phyloP scores from a whole-genome alignment of 2,113 vertebrate genomes.

The Nannobrachium achirus region DNA sequence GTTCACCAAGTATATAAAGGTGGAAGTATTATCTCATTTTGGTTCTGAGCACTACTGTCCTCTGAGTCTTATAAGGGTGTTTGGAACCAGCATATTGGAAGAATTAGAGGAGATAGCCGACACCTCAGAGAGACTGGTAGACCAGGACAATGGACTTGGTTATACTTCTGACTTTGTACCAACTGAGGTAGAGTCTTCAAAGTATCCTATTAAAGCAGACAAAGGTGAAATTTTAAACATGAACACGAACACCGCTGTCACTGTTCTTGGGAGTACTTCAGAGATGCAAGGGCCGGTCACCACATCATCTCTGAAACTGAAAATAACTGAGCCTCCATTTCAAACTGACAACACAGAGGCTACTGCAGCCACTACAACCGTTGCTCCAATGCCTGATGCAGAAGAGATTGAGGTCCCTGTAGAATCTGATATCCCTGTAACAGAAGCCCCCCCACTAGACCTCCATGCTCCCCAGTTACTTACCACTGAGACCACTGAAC shows the following conservation, averaged over 20 bases:
- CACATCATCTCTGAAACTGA: slow-evolving; percentile 25
- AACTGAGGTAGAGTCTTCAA: slow-evolving; percentile 88
- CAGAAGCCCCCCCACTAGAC: slow-evolving; percentile 6
- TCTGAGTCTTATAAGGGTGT: slow-evolving; percentile 96
- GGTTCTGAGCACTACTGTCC: slow-evolving; percentile 98
- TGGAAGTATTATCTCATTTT: slow-evolving; percentile 95
- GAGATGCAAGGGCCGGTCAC: slow-evolving; percentile 70
- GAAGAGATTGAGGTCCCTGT: slow-evolving; percentile 26
- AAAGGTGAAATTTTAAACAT: slow-evolving; percentile 96
- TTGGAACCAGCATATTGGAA: slow-evolving; percentile 99
- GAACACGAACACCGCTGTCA: slow-evolving; percentile 93
- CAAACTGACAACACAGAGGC: slow-evolving; percentile 62
- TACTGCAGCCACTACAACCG: slow-evolving; percentile 11
- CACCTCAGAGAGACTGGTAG: slow-evolving; percentile 86
- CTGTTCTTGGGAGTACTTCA: slow-evolving; percentile 90
- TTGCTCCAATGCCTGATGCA: slow-evolving; percentile 66
- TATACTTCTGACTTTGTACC: slow-evolving; percentile 84
- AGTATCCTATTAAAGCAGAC: slow-evolving; percentile 93
- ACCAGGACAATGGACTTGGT: slow-evolving; percentile 91
- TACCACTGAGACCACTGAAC: slow-evolving; percentile 25
- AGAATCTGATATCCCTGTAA: slow-evolving; percentile 25
- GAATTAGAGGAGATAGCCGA: slow-evolving; percentile 96
- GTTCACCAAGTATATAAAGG: slow-evolving; percentile 99
- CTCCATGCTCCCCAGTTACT: slow-evolving; percentile 4
- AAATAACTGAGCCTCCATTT: slow-evolving; percentile 66